A percentile compares a stretch with the other conserved stretches of the same genome.
These are phyloP conservation scores for Enteromius paludinosus DNA, from an alignment of 2,797 vertebrate species.

Conservation along the genomic window DNA sequence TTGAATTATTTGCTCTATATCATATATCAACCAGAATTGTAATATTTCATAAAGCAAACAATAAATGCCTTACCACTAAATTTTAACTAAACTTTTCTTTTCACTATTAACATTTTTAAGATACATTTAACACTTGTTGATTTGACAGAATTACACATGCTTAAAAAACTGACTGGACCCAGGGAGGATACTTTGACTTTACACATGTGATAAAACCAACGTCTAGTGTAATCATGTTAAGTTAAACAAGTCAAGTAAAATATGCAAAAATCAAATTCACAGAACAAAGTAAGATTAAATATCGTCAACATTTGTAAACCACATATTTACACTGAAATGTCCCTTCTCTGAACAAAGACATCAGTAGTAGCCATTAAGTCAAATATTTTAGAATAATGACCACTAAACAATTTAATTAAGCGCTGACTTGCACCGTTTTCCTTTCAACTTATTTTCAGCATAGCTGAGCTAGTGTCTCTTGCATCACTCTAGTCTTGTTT, in stretches of 20 bases:
- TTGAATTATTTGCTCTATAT: neutral
- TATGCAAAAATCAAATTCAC: neutral
- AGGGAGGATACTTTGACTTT: slow-evolving; percentile 21
- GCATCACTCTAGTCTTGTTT: neutral
- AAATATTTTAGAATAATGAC: neutral
- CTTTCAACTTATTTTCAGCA: neutral
- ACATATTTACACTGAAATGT: neutral
- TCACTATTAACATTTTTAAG: neutral
- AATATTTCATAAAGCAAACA: neutral
- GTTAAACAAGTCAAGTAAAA: neutral
- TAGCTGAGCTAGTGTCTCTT: neutral
- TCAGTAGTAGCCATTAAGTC: neutral
- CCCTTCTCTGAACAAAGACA: neutral
- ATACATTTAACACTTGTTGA: neutral
- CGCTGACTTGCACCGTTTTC: neutral
- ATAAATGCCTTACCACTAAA: neutral
- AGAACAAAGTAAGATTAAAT: neutral
- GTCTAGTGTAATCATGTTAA: slow-evolving; percentile 1
- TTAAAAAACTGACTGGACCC: neutral
- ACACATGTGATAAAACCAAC: slow-evolving; percentile 30
- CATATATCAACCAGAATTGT: neutral
- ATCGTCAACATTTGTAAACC: neutral
- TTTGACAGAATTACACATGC: neutral
- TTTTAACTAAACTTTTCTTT: neutral
- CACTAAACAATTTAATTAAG: neutral